phyloP scores from a whole-genome alignment of 35 echinoderm and acorn worm genomes.

The Apostichopus californicus region DNA sequence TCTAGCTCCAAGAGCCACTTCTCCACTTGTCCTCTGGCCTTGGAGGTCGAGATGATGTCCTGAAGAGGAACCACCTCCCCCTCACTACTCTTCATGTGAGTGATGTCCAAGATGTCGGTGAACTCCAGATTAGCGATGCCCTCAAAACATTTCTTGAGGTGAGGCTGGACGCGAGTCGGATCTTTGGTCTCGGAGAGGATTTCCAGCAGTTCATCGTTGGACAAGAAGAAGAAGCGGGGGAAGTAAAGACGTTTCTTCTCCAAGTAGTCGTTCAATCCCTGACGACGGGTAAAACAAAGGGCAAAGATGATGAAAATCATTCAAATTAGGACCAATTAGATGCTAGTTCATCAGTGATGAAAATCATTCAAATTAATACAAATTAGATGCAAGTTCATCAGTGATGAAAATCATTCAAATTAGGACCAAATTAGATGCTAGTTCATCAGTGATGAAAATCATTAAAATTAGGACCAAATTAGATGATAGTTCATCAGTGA shows the following conservation, averaged over 20 bases:
- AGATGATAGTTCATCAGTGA: too few relatives aligned
- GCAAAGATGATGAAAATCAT: too few relatives aligned
- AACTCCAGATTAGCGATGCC: slow-evolving; percentile 95
- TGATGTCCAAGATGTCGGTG: slow-evolving; percentile 96
- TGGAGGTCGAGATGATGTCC: slow-evolving; percentile 90
- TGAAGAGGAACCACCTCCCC: slow-evolving; percentile 94
- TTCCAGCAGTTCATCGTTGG: slow-evolving; percentile 96
- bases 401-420: too few relatives aligned
- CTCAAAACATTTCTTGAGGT: slow-evolving; percentile 35
- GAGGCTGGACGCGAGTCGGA: slow-evolving; percentile 98
- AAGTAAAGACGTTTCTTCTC: slow-evolving; percentile 99
- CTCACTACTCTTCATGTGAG: slow-evolving; percentile 99
- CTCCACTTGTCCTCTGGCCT: slow-evolving; percentile 98
- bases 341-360: too few relatives aligned
- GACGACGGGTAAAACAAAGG: background rate
- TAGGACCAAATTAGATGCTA: too few relatives aligned
- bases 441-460: too few relatives aligned
- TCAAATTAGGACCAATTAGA: too few relatives aligned
- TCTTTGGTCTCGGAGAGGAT: slow-evolving; percentile 99
- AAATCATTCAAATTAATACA: too few relatives aligned
- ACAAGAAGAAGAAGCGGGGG: slow-evolving; percentile 98
- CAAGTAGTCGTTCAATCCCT: slow-evolving; percentile 99
- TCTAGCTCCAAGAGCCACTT: slow-evolving; percentile 98
- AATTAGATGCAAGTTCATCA: too few relatives aligned
- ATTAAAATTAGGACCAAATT: too few relatives aligned